A percentile compares a stretch with the other conserved stretches of the same genome.
These are phyloP conservation scores for Acromyrmex heyeri DNA, from an alignment of 1,140 invertebrate genomes.

Conservation along the genomic window DNA sequence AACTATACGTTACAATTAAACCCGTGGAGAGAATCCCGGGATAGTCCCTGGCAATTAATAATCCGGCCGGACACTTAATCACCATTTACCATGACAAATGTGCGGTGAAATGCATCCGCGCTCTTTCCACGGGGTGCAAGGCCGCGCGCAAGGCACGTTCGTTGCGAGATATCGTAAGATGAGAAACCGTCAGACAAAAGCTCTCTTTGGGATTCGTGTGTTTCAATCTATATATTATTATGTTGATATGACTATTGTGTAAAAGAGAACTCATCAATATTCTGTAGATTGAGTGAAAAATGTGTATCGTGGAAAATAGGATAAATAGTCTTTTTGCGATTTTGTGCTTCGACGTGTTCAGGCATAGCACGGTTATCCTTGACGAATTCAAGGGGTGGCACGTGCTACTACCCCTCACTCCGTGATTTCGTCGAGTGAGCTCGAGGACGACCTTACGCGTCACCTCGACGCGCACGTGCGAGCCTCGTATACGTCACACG, in stretches of 20 bases:
- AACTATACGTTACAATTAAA: slow-evolving; percentile 65
- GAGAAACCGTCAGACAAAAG: background rate
- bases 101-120: slow-evolving; percentile 56
- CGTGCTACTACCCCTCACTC: slow-evolving; percentile 39
- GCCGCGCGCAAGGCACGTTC: background rate
- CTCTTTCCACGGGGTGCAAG: slow-evolving; percentile 18
- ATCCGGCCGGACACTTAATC: slow-evolving; percentile 64
- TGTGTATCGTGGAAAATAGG: background rate
- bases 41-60: slow-evolving; percentile 60
- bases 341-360: slow-evolving; percentile 1
- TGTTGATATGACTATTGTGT: too few species aligned
- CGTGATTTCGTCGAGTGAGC: slow-evolving; percentile 45
- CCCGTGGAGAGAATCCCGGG: slow-evolving; percentile 53
- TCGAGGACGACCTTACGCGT: slow-evolving; percentile 61
- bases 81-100: slow-evolving; percentile 63
- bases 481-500: slow-evolving; percentile 44
- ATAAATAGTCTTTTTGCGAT: background rate
- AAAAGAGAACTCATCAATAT: background rate
- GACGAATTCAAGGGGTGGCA: slow-evolving; percentile 46
- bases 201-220: too few species aligned
- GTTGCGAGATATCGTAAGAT: slow-evolving; percentile 7
- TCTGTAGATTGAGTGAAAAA: background rate
- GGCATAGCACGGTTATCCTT: slow-evolving; percentile 30
- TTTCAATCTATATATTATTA: background rate
- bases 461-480: slow-evolving; percentile 58